Evolutionary conservation across 2,888 invertebrate species (phyloP), one percentile per base, ranked within the genome.

Genomic region (Ptilodon capucinus): DNA sequence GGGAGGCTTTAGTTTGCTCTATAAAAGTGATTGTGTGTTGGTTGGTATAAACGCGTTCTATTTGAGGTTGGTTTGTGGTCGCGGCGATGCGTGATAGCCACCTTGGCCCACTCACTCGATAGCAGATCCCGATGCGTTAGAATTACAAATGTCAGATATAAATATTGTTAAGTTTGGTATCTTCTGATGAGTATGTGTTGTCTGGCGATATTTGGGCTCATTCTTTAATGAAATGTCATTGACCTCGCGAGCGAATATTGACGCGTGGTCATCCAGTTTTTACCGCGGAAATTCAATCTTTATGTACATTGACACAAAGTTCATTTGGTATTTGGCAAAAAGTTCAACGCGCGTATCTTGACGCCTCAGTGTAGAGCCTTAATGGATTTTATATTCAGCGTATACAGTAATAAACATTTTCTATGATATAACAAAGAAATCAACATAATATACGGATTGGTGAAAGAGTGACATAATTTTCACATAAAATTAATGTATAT

Each of bases 391-490:
- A 8, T 28, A n/a, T 28, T 28, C n/a, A 28, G 28, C 28, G 4
- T n/a, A 11, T 28, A 28, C 28, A 28, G 28, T 11, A 28, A 28
- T 28, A 28, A 28, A 28, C n/a, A 28, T n/a, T 28, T 11, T 8
- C 28, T 28, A 28, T 28, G 28, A 28, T n/a, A 28, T 28, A 28
- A 28, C n/a, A 48, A 44, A 53, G 41, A 48, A 52, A 56, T 17
- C 23, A 42, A 21, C 40, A 40, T 43, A 53, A 53, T 45, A 42
- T 45, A 32, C 13, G 19, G 9, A 8, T 4, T 42, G 18, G 60
- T 51, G 57, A 63, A 66, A 64, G 44, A 40, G 25, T 64, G 64
- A 51, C 60, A 62, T 61, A 59, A 59, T 57, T 54, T 46, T 51
- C 40, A 48, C 52, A 51, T 48, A 58, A 57, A 48, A 50, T 44